Evolutionary conservation across 2,797 vertebrate species (phyloP), one percentile per base, ranked within the genome.

Genomic region (Coregonus ussuriensis): DNA sequence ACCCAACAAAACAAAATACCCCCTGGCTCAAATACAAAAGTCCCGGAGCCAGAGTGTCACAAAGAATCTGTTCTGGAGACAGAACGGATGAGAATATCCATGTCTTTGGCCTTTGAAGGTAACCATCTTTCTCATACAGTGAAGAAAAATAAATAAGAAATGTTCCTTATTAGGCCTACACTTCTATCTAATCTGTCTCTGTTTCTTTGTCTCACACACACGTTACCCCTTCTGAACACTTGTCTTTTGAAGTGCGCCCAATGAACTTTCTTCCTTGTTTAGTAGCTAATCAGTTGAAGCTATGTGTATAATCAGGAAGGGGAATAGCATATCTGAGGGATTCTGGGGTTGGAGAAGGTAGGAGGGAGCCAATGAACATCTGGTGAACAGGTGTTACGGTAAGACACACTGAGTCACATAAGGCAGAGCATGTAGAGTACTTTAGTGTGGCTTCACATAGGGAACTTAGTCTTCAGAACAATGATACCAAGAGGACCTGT

Each of bases 21-120:
- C n/a, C n/a, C n/a, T n/a, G n/a, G n/a, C n/a, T n/a, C n/a, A n/a
- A n/a, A n/a, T n/a, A n/a, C n/a, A n/a, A n/a, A n/a, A n/a, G n/a
- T n/a, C n/a, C n/a, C n/a, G n/a, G n/a, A n/a, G n/a, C n/a, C n/a
- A n/a, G n/a, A n/a, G n/a, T n/a, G n/a, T n/a, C n/a, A n/a, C n/a
- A n/a, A 88, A 88, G 74, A 85, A 89, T 86, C 76, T 86, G 83
- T 76, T 83, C 6, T 0, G 7, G 37, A 83, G 71, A 85, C 84
- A 84, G 80, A 85, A 84, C 74, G 74, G 78, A 88, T 83, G 76
- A 87, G 77, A 79, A 59, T 76, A 62, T 25, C 25, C 79, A 82
- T 73, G 37, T 71, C 74, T 56, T 85, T 80, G 69, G 78, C 79
- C 74, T 83, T 82, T 76, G 51, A 83, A 29, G 25, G 21, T 66